phyloP scores from a whole-genome alignment of 2,888 invertebrate genomes.

The Mamestra brassicae region DNA sequence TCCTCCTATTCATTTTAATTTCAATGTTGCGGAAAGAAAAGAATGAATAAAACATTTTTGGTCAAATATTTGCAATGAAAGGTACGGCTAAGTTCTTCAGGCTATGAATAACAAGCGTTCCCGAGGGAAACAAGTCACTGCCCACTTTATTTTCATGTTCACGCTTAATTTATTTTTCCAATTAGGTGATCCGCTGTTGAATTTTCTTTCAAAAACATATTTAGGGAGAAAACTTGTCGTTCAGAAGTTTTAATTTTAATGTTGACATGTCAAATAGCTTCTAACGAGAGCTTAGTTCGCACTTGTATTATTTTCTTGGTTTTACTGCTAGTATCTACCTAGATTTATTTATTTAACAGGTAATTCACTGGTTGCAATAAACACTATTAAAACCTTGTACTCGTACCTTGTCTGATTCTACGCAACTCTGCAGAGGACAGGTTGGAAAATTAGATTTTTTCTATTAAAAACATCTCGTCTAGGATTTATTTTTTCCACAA shows the following conservation, averaged over 20 bases:
- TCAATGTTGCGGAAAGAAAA: conserved; percentile 66
- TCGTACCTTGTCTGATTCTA: neutral
- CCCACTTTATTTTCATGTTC: conserved; percentile 58
- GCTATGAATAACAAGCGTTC: conserved; percentile 65
- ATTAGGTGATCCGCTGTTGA: conserved; percentile 52
- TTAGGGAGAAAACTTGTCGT: neutral
- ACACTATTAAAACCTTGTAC: too few species aligned
- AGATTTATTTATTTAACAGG: neutral
- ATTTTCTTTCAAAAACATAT: conserved; percentile 44
- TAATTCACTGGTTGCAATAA: neutral
- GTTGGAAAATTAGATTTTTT: neutral
- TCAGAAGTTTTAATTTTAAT: conserved; percentile 28
- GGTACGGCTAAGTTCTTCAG: conserved; percentile 63
- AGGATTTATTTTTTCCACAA: neutral
- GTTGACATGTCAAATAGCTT: conserved; percentile 13
- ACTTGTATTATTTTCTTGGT: conserved; percentile 9
- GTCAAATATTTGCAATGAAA: conserved; percentile 72
- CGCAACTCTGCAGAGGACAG: neutral
- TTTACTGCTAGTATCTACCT: neutral
- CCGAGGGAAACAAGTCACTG: conserved; percentile 49
- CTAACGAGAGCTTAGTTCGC: conserved; percentile 5
- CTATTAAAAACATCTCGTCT: too few species aligned
- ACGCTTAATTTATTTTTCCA: conserved; percentile 62
- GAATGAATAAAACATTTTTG: conserved; percentile 76
- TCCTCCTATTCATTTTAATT: conserved; percentile 69